phyloP scores from a whole-genome alignment of 1,140 invertebrate species.

The Procambarus clarkii region DNA sequence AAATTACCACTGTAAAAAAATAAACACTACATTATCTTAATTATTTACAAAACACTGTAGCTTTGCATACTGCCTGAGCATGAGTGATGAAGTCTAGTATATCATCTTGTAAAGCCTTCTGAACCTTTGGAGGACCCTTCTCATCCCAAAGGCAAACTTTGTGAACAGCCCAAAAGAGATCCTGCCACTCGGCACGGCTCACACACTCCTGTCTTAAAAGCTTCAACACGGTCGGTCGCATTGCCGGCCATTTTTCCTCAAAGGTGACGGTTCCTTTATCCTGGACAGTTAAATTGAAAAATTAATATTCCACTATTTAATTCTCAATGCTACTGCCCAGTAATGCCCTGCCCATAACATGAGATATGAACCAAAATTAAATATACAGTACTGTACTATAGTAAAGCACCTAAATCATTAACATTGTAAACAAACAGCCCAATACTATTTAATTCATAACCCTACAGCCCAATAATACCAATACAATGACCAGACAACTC shows the following conservation, averaged over 20 bases:
- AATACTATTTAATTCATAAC: not conserved
- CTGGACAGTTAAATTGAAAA: slow-evolving; percentile 8
- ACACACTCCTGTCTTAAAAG: slow-evolving; percentile 94
- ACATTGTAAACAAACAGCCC: not conserved
- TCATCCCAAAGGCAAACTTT: slow-evolving; percentile 97
- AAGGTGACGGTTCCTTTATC: slow-evolving; percentile 72
- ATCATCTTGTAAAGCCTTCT: slow-evolving; percentile 92
- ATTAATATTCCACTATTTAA: not conserved
- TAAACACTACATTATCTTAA: too few relatives aligned
- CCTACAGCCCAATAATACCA: not conserved
- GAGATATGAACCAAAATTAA: not conserved
- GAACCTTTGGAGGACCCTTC: slow-evolving; percentile 91
- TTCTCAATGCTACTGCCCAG: not conserved
- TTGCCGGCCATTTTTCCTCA: slow-evolving; percentile 94
- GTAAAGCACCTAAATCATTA: not conserved
- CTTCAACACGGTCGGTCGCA: slow-evolving; percentile 94
- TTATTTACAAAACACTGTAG: not conserved
- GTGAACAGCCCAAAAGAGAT: slow-evolving; percentile 96
- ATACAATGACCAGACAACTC: not conserved
- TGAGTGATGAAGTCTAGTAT: slow-evolving; percentile 96
- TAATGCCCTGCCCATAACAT: not conserved
- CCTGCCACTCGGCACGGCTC: slow-evolving; percentile 96
- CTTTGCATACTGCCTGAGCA: slow-evolving; percentile 82
- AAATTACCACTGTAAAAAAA: too few relatives aligned
- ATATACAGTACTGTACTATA: too few relatives aligned